Base-by-base conservation (phyloP, 35 echinoderm and acorn worm genomes). In the Apostichopus californicus region DNA sequence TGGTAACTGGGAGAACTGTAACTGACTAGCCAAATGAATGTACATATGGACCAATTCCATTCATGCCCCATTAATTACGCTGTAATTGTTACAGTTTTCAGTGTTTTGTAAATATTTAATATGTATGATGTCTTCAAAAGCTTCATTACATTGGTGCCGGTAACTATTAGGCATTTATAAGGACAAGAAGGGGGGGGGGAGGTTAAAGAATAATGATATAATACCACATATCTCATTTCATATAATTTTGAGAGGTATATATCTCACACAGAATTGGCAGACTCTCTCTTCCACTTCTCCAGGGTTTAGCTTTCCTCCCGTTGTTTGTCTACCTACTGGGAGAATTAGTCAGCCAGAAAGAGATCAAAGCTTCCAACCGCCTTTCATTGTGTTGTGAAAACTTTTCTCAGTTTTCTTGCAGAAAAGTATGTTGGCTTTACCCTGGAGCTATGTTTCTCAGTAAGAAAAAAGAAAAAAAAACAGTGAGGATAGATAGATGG, bases 381-480 rank as follows among this genome's bases (percentile, higher is more conserved):
- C 52, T 83, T 56, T 83, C 55, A 83, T 83, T 83, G 46, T 83
- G 80, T 53, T 83, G 52, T 55, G 52, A 83, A 83, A 83, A 83
- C 80, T 83, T 83, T 68, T 83, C 52, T 55, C 80, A 83, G 24
- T 56, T 83, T 83, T 83, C 52, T 68, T 83, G 24, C 18, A 83
- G 55, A 80, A 54, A 82, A 54, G 79, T 83, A 83, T 83, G 80
- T 83, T 83, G 80, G 80, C 80, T 83, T 83, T 83, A 17, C 34
- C 80, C 80, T 83, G 10, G 15, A 53, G 80, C 80, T 83, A 55
- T 46, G 80, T 83, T 46, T 83, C 34, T 56, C 55, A 83, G 64
- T 68, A 14, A 18, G 64, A 68, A 18, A 68, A 68, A 46, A 46
- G 34, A 46, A 46, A 46, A 46, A 46, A 46, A 68, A 66, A 68